Conservation (phyloP, 1,140 invertebrate species). For the Pogonus chalceus region DNA sequence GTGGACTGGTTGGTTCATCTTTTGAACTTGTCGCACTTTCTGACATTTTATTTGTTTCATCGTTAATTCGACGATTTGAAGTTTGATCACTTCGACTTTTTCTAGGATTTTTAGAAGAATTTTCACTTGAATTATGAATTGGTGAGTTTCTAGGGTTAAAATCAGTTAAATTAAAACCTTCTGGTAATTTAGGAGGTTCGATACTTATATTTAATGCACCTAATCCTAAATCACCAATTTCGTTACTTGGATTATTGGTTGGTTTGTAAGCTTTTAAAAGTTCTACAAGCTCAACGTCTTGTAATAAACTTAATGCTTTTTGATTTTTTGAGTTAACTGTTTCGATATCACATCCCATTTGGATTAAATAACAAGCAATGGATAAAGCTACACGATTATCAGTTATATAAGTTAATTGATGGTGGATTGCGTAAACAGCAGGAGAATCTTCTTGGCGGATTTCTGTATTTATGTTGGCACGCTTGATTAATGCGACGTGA, state of each 20-base stretch:
- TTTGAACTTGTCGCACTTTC: neutral
- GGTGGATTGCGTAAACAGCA: conserved; percentile 37
- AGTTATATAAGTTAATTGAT: conserved; percentile 27
- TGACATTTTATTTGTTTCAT: neutral
- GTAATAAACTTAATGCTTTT: conserved; percentile 49
- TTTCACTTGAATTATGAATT: neutral
- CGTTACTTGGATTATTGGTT: conserved; percentile 19
- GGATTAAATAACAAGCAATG: conserved; percentile 59
- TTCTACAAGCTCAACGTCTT: conserved; percentile 29
- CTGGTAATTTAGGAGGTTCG: conserved; percentile 12
- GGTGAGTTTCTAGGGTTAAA: conserved; percentile 13
- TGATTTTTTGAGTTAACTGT: conserved; percentile 55
- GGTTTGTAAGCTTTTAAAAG: conserved; percentile 31
- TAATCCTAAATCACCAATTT: conserved; percentile 16
- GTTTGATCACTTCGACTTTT: conserved; percentile 14
- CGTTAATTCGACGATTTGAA: conserved; percentile 10
- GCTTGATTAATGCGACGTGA: conserved; percentile 67
- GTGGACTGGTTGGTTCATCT: neutral
- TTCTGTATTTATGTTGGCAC: conserved; percentile 37
- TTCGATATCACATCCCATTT: conserved; percentile 53
- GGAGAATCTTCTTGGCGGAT: conserved; percentile 36
- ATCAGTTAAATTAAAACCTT: conserved; percentile 30
- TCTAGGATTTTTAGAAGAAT: neutral
- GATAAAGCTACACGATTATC: conserved; percentile 47
- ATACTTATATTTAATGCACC: conserved; percentile 21